Evolutionary conservation across 2,797 vertebrate species (phyloP), one percentile per base, ranked within the genome.

Genomic region (Lateolabrax maculatus): DNA sequence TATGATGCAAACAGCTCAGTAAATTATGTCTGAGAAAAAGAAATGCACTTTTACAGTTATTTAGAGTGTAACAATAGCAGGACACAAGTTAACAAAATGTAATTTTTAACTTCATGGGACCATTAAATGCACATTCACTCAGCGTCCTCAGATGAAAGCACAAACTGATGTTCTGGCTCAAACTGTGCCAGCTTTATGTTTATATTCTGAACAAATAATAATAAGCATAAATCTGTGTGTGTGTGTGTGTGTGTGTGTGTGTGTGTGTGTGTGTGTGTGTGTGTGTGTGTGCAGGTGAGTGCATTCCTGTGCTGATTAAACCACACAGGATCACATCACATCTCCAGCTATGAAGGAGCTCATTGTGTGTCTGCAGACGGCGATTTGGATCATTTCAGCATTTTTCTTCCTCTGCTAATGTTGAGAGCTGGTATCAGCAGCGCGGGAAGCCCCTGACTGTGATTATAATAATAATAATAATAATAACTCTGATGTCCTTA

Each of bases 251-350:
- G 58, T 62, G 51, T 63, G 49, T 43, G 60, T 63, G 77, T 62
- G 71, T 56, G 34, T 29, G 29, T 57, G 67, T 70, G 34, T 44
- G 60, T 61, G 27, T 41, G 58, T 62, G 51, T 63, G 49, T 43
- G 60, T 25, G 58, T 29, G 53, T 29, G 46, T 25, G 53, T 25
- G 34, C 87, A 92, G 92, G 91, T 90, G 88, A 91, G 86, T 60
- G 70, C 92, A 95, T 95, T 95, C 94, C 93, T 93, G 43, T 10
- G 80, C 91, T 93, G 92, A 93, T 94, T 93, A 93, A 91, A 88
- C 83, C 79, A 21, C 79, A 62, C 83, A 66, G 84, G 89, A 92
- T 89, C 90, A 81, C 90, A 81, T 93, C 91, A 60, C 91, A 76
- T 85, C 80, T 81, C 75, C 39, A 15, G 71, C 72, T 63, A 90